These are phyloP conservation scores for Atopsyche davidsoni DNA, from an alignment of 1,140 invertebrate genomes.

Conservation along the genomic window DNA sequence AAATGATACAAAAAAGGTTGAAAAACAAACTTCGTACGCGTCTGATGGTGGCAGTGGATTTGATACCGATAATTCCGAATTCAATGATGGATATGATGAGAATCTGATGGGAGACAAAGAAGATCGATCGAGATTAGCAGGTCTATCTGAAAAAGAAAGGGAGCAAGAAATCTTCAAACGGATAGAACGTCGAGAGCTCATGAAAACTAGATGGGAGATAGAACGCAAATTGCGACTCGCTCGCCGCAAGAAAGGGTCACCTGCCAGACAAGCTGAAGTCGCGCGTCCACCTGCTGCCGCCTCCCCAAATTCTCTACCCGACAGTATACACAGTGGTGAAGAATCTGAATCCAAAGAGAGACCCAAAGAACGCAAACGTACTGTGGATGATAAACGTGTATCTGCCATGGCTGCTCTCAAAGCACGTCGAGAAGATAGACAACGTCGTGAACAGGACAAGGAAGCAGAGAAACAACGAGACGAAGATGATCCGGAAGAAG, in stretches of 20 bases:
- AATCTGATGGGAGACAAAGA: conserved; percentile 96
- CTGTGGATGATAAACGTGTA: conserved; percentile 83
- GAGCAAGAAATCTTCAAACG: conserved; percentile 96
- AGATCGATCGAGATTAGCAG: conserved; percentile 79
- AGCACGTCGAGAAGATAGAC: conserved; percentile 73
- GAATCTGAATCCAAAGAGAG: conserved; percentile 57
- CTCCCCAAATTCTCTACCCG: conserved; percentile 2
- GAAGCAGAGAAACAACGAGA: conserved; percentile 54
- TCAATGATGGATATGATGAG: conserved; percentile 78
- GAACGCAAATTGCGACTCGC: conserved; percentile 87
- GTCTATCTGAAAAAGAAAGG: conserved; percentile 94
- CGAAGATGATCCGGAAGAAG: conserved; percentile 51
- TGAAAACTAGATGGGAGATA: conserved; percentile 94
- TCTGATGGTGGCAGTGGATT: conserved; percentile 37
- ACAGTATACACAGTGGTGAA: conserved; percentile 21
- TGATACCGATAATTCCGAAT: conserved; percentile 49
- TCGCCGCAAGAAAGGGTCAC: conserved; percentile 61
- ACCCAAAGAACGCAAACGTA: conserved; percentile 76
- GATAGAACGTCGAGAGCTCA: conserved; percentile 86
- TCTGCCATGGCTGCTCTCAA: conserved; percentile 89
- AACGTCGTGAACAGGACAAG: conserved; percentile 50
- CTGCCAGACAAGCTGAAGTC: conserved; percentile 29
- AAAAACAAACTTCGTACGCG: conserved; percentile 6
- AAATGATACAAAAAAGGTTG: conserved; percentile 33
- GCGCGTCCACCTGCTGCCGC: too few species aligned